Percentiles rank a stretch among this genome's conserved stretches.
phyloP scores from a whole-genome alignment of 1,140 invertebrate genomes.

The Drosophila bifasciata region DNA sequence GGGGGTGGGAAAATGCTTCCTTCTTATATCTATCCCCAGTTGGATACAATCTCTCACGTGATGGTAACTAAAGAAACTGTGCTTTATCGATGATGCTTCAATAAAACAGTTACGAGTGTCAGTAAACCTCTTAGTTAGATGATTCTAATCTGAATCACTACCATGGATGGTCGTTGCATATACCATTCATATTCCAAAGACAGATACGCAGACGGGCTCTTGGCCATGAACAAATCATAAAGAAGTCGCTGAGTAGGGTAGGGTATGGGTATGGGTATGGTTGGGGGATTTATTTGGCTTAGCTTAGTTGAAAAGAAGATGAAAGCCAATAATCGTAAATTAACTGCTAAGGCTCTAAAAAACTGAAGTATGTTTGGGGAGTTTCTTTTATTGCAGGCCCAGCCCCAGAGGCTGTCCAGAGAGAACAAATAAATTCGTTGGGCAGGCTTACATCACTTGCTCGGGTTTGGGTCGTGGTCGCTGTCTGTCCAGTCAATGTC shows the following conservation, averaged over 20 bases:
- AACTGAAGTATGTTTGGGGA: slow-evolving; percentile 25
- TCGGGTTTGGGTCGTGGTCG: background rate
- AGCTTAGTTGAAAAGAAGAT: slow-evolving; percentile 12
- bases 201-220: background rate
- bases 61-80: no score
- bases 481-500: slow-evolving; percentile 25
- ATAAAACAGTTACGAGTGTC: no score
- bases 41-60: no score
- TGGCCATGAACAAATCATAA: slow-evolving; percentile 24
- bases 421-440: slow-evolving; percentile 41
- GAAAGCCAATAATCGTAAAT: slow-evolving; percentile 70
- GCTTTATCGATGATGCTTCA: no score
- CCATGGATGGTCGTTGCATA: no score
- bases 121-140: no score
- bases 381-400: slow-evolving; percentile 48
- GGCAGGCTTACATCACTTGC: slow-evolving; percentile 42
- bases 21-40: no score
- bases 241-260: slow-evolving; percentile 15
- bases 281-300: slow-evolving; percentile 33
- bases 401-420: slow-evolving; percentile 2
- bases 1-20: no score
- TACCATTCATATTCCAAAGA: slow-evolving; percentile 14
- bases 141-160: no score
- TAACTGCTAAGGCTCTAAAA: slow-evolving; percentile 42
- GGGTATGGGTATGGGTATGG: no score